Evolutionary conservation across 2,113 vertebrate genomes (phyloP), one percentile per base, ranked within the genome.

Genomic region (Dicaeum eximium): DNA sequence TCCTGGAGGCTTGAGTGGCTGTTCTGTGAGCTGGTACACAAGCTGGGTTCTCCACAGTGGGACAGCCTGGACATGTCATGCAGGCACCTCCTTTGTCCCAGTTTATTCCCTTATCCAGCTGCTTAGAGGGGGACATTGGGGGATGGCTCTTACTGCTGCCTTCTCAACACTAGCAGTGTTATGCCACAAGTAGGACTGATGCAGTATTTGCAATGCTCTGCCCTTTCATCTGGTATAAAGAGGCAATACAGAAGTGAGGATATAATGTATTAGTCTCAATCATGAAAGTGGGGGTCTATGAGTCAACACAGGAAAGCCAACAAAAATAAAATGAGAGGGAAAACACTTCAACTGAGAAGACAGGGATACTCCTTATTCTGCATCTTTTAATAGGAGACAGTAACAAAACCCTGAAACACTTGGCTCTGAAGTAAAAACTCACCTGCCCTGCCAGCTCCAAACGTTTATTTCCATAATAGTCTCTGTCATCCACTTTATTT

Each of bases 391-490:
- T 44, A 80, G 23, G 9, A 66, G 33, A 28, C 7, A 51, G 10
- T 56, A 67, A 66, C 10, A 83, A 74, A 86, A 80, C 1, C 13
- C 20, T 28, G 45, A 67, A 92, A 85, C 51, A 64, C 10, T 73
- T 57, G 4, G 3, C 30, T 47, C 54, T 51, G 40, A 84, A 88
- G 56, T 47, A 65, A 82, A 56, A 51, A 88, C 79, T 96, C 93
- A 99, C 99, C 98, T 99, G 99, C 84, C 99, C 99, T 35, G 99
- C 99, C 97, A 99, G 92, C 91, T 99, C 99, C 90, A 99, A 96
- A 92, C 99, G 98, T 94, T 99, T 99, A 98, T 99, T 99, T 60
- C 99, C 99, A 40, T 99, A 99, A 96, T 99, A 99, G 97, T 99
- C 99, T 92, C 99, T 98, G 98, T 99, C 99, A 15, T 99, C 99